Evolutionary conservation across 1,140 invertebrate species (phyloP).

Genomic region (Phymorhynchus buccinoides): DNA sequence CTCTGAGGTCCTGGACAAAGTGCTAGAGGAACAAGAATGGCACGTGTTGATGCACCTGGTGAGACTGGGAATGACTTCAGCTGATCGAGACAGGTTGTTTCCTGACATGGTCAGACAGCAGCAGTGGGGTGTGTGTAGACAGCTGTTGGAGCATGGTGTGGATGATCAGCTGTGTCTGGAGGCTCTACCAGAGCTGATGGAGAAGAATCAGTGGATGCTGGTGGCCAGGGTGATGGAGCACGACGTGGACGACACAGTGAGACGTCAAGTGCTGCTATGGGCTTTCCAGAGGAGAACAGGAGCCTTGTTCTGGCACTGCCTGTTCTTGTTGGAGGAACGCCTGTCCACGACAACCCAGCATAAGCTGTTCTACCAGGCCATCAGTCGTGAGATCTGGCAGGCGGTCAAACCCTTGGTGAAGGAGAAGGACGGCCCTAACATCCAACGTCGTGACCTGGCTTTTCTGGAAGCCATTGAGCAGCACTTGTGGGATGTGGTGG

Average conservation of each 20-base stretch:
- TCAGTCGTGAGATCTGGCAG: conserved; percentile 12
- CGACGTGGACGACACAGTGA: conserved; percentile 4
- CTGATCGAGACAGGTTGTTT: not conserved
- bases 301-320: not conserved
- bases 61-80: not conserved
- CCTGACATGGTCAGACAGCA: not conserved
- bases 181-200: conserved; percentile 23
- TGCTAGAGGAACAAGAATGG: not conserved
- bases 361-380: not conserved
- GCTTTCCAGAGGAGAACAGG: not conserved
- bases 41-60: conserved; percentile 16
- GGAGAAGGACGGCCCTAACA: not conserved
- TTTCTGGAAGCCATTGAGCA: not conserved
- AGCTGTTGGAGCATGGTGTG: conserved; percentile 6
- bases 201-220: conserved; percentile 14
- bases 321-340: not conserved
- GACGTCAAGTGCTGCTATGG: not conserved
- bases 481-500: conserved; percentile 23
- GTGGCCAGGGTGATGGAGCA: conserved; percentile 25
- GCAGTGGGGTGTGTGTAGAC: conserved; percentile 18
- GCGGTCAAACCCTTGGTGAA: not conserved
- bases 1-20: not conserved
- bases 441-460: not conserved
- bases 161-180: conserved; percentile 1
- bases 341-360: not conserved